Evolutionary conservation across 2,113 vertebrate species (phyloP).

Genomic region (Bothrops jararaca): DNA sequence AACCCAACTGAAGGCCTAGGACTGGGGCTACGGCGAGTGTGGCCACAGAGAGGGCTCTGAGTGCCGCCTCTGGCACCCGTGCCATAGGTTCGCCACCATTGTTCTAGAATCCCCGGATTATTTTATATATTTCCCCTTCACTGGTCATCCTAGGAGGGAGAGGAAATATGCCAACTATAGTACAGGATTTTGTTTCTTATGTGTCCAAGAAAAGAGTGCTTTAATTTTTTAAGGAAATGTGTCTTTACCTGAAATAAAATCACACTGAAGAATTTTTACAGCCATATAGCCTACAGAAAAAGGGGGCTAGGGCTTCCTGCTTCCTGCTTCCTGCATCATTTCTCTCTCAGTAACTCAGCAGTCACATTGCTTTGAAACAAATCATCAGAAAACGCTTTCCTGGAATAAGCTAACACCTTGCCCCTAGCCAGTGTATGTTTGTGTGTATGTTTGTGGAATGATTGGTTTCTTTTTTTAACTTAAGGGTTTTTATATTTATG

Average conservation of each 20-base stretch:
- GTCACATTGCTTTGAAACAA: not conserved
- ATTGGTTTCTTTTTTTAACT: too few relatives aligned
- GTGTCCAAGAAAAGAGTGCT: not conserved
- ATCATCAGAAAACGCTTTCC: not conserved
- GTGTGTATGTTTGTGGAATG: too few relatives aligned
- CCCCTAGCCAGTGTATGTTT: too few relatives aligned
- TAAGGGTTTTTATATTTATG: too few relatives aligned
- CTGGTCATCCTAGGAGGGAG: not conserved
- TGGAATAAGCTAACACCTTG: too few relatives aligned
- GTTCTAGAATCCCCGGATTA: not conserved
- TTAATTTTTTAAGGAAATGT: not conserved
- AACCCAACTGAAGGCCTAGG: too few relatives aligned
- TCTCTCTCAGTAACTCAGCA: not conserved
- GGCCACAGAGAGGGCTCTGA: too few relatives aligned
- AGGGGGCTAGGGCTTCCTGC: not conserved
- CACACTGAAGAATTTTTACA: not conserved
- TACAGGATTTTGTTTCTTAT: not conserved
- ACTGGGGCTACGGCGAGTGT: too few relatives aligned
- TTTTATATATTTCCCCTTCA: not conserved
- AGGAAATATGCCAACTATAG: not conserved
- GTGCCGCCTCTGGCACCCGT: too few relatives aligned
- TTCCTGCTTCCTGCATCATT: not conserved
- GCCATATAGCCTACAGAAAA: not conserved
- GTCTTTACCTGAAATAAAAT: not conserved
- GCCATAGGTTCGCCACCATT: too few relatives aligned